These are phyloP conservation scores for Gymnarchus niloticus DNA, from an alignment of 2,113 vertebrate genomes.

Conservation along the genomic window DNA sequence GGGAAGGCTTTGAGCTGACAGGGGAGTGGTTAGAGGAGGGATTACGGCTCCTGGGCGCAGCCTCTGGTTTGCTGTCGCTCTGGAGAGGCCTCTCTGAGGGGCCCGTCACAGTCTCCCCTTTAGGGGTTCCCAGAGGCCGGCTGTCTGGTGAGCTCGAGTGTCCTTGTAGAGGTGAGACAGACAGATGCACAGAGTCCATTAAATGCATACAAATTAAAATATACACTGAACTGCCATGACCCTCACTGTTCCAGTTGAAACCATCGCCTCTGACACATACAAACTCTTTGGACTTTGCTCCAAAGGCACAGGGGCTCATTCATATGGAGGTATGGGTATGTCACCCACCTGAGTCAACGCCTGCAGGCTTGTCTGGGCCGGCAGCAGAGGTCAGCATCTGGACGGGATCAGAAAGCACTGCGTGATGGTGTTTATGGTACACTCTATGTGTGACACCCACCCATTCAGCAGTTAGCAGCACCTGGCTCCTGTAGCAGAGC, in stretches of 20 bases:
- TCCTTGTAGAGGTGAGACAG: slow-evolving; percentile 42
- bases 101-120: slow-evolving; percentile 39
- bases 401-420: neutral
- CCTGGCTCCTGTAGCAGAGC: neutral
- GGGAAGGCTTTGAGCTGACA: slow-evolving; percentile 59
- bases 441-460: neutral
- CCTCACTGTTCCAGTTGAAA: neutral
- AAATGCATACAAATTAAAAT: neutral
- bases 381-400: slow-evolving; percentile 54
- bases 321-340: neutral
- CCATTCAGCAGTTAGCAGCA: neutral
- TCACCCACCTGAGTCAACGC: slow-evolving; percentile 62
- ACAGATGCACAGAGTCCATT: neutral
- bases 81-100: slow-evolving; percentile 58
- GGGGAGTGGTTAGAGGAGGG: slow-evolving; percentile 56
- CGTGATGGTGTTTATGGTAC: neutral
- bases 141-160: slow-evolving; percentile 55
- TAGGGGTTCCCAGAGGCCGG: slow-evolving; percentile 43
- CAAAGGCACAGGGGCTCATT: neutral
- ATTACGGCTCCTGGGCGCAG: slow-evolving; percentile 57
- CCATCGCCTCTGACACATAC: neutral
- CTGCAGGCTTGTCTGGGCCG: slow-evolving; percentile 58
- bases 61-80: slow-evolving; percentile 66
- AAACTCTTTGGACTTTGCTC: neutral
- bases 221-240: neutral